A percentile compares a stretch with the other conserved stretches of the same genome.
phyloP scores from a whole-genome alignment of 2,888 invertebrate species.

The Pelosia muscerda region DNA sequence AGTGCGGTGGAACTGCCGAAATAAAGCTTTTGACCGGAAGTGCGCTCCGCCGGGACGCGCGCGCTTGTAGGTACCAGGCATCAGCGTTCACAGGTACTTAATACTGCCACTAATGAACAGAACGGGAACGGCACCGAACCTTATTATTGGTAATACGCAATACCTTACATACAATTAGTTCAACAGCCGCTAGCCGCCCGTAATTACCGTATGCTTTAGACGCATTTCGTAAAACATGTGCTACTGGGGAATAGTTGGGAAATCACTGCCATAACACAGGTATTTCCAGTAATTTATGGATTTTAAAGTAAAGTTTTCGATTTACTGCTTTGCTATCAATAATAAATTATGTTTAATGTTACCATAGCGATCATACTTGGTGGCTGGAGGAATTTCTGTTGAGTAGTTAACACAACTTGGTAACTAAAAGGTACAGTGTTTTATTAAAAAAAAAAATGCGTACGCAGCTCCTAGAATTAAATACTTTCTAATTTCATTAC shows the following conservation, averaged over 20 bases:
- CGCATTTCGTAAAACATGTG: slow-evolving; percentile 53
- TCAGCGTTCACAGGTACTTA: slow-evolving; percentile 55
- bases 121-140: slow-evolving; percentile 55
- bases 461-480: neutral
- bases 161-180: slow-evolving; percentile 58
- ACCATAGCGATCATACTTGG: slow-evolving; percentile 31
- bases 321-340: slow-evolving; percentile 35
- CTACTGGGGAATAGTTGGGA: slow-evolving; percentile 32
- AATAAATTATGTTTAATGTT: slow-evolving; percentile 40
- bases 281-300: slow-evolving; percentile 48
- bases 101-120: slow-evolving; percentile 67
- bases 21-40: slow-evolving; percentile 76
- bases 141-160: slow-evolving; percentile 64
- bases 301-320: slow-evolving; percentile 36
- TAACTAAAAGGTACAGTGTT: neutral
- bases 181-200: slow-evolving; percentile 37
- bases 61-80: slow-evolving; percentile 19
- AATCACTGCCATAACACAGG: slow-evolving; percentile 35
- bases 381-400: slow-evolving; percentile 36
- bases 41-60: slow-evolving; percentile 51
- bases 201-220: slow-evolving; percentile 51
- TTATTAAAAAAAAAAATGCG: neutral
- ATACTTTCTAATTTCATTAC: neutral
- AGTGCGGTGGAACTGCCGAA: slow-evolving; percentile 65
- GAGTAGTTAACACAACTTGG: slow-evolving; percentile 34